Percentiles rank a stretch among this genome's conserved stretches.
These are phyloP conservation scores for Odontesthes bonariensis DNA, from an alignment of 2,113 vertebrate species.

Conservation along the genomic window DNA sequence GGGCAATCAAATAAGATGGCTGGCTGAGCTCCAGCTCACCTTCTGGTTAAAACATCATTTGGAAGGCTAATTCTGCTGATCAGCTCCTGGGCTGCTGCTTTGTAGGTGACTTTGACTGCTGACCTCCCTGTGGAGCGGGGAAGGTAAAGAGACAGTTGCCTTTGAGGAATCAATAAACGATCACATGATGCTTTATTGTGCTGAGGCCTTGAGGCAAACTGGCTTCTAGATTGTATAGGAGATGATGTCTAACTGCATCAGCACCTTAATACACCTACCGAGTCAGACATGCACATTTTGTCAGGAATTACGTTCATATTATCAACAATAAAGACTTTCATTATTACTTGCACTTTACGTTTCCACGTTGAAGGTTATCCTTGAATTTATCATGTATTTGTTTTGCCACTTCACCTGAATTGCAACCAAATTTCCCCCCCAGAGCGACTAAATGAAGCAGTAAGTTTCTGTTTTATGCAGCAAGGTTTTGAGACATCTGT, in stretches of 20 bases:
- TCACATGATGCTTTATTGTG: constrained; percentile 46
- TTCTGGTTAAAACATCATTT: constrained; percentile 19
- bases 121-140: neutral
- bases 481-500: neutral
- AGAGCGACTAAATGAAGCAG: neutral
- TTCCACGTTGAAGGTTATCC: neutral
- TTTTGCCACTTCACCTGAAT: neutral
- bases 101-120: constrained; percentile 49
- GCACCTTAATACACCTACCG: neutral
- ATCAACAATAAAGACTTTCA: neutral
- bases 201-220: constrained; percentile 39
- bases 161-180: constrained; percentile 62
- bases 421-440: neutral
- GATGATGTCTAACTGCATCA: constrained; percentile 13
- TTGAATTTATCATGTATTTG: neutral
- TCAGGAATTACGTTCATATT: neutral
- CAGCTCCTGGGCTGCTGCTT: constrained; percentile 33
- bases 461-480: neutral
- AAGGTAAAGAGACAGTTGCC: constrained; percentile 17
- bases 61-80: constrained; percentile 5
- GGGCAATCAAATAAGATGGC: constrained; percentile 2
- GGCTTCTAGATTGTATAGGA: constrained; percentile 22
- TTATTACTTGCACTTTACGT: neutral
- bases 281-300: neutral
- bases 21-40: constrained; percentile 1